Evolutionary conservation across 1,140 invertebrate genomes (phyloP).

Genomic region (Pemphigus obesinymphae): DNA sequence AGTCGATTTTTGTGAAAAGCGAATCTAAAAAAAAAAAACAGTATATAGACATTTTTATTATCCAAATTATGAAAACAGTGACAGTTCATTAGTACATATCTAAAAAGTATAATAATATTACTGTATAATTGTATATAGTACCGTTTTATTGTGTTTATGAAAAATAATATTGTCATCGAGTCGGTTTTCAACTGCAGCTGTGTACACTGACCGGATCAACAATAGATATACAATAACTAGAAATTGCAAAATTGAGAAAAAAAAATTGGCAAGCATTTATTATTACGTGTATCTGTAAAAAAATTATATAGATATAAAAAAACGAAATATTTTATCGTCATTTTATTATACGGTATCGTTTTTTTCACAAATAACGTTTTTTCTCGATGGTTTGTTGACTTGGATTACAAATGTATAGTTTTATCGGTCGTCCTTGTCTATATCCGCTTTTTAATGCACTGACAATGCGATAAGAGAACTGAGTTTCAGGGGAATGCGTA

Average conservation of each 20-base stretch:
- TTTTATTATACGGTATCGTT: not conserved
- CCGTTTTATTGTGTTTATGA: not conserved
- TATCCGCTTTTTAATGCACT: not conserved
- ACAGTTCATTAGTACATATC: too few species aligned
- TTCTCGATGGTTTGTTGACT: not conserved
- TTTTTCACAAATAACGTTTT: not conserved
- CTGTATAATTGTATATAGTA: not conserved
- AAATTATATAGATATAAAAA: too few species aligned
- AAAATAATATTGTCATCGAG: not conserved
- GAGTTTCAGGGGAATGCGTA: too few species aligned
- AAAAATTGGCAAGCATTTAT: not conserved
- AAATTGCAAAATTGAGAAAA: not conserved
- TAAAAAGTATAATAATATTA: not conserved
- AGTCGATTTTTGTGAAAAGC: too few species aligned
- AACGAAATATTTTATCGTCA: not conserved
- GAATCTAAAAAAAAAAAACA: too few species aligned
- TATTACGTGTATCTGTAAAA: not conserved
- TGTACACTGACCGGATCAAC: slow-evolving; percentile 12
- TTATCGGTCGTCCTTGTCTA: not conserved
- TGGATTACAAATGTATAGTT: not conserved
- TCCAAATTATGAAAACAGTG: not conserved
- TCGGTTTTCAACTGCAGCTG: not conserved
- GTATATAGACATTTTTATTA: too few species aligned
- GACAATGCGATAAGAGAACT: not conserved
- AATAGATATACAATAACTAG: not conserved